Conservation (phyloP, 2,113 vertebrate species). For the Gasterosteus aculeatus region DNA sequence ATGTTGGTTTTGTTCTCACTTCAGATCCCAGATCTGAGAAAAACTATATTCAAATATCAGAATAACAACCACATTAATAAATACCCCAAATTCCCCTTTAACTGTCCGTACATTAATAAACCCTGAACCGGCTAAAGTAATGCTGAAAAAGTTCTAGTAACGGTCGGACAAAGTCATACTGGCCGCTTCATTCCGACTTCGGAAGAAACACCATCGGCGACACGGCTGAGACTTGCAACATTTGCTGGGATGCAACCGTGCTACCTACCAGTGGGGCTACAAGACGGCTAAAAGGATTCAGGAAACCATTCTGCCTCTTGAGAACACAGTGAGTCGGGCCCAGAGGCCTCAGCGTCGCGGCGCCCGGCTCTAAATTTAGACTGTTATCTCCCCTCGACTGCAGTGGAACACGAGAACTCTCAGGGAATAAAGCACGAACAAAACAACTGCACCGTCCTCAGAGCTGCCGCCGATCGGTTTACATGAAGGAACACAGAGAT, state of each 20-base stretch:
- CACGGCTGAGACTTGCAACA: not conserved
- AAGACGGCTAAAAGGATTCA: conserved; percentile 21
- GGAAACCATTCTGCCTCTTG: conserved; percentile 24
- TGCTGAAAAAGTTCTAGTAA: not conserved
- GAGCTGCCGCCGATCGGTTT: conserved; percentile 51
- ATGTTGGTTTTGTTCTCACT: not conserved
- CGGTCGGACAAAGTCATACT: not conserved
- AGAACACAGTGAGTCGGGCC: conserved; percentile 34
- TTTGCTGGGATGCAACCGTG: not conserved
- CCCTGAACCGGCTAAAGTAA: not conserved
- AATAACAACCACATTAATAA: not conserved
- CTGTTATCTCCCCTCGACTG: conserved; percentile 61
- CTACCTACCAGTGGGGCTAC: not conserved
- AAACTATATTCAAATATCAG: not conserved
- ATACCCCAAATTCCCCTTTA: not conserved
- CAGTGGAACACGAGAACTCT: conserved; percentile 62
- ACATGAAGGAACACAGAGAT: conserved; percentile 59
- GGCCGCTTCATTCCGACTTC: not conserved
- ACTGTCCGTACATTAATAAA: not conserved
- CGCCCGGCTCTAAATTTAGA: conserved; percentile 69
- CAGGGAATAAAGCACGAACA: conserved; percentile 57
- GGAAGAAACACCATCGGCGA: not conserved
- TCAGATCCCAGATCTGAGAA: not conserved
- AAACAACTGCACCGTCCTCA: conserved; percentile 56
- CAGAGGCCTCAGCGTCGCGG: conserved; percentile 32